phyloP scores from a whole-genome alignment of 2,797 vertebrate genomes.

The Gadopsis marmoratus region DNA sequence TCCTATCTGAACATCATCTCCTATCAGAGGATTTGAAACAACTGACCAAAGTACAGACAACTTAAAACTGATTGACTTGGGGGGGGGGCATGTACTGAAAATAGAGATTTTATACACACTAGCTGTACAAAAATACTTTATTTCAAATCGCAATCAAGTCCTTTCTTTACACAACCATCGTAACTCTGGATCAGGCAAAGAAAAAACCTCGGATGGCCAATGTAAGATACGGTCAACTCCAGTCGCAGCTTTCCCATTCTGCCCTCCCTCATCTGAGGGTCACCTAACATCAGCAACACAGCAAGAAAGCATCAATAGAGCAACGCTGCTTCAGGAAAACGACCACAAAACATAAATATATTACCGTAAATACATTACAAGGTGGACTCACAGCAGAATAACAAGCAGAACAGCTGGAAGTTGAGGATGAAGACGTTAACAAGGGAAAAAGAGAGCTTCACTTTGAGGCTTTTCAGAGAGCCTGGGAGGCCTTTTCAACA shows the following conservation, averaged over 20 bases:
- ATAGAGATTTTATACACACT: conserved; percentile 64
- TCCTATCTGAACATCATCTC: not conserved
- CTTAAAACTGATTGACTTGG: conserved; percentile 26
- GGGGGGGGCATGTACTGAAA: conserved; percentile 52
- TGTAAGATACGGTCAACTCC: conserved; percentile 11
- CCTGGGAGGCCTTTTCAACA: conserved; percentile 14
- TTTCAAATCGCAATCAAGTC: conserved; percentile 48
- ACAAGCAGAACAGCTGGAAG: conserved; percentile 33
- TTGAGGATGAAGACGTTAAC: not conserved
- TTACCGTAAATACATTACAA: conserved; percentile 14
- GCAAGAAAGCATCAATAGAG: conserved; percentile 28
- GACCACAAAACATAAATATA: conserved; percentile 56
- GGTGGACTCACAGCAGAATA: conserved; percentile 17
- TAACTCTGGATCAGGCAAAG: conserved; percentile 27
- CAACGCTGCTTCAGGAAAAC: conserved; percentile 9
- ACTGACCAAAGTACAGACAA: not conserved
- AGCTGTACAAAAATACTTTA: conserved; percentile 81
- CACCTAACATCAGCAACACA: conserved; percentile 13
- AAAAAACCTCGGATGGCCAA: not conserved
- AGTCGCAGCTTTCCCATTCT: conserved; percentile 3
- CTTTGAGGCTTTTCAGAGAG: conserved; percentile 8
- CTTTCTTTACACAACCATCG: conserved; percentile 52
- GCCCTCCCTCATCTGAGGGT: not conserved
- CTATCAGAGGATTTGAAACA: not conserved
- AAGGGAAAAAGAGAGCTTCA: not conserved